A percentile compares a stretch with the other conserved stretches of the same genome.
phyloP scores from a whole-genome alignment of 2,888 invertebrate genomes.

The Tanaodytes sp. region DNA sequence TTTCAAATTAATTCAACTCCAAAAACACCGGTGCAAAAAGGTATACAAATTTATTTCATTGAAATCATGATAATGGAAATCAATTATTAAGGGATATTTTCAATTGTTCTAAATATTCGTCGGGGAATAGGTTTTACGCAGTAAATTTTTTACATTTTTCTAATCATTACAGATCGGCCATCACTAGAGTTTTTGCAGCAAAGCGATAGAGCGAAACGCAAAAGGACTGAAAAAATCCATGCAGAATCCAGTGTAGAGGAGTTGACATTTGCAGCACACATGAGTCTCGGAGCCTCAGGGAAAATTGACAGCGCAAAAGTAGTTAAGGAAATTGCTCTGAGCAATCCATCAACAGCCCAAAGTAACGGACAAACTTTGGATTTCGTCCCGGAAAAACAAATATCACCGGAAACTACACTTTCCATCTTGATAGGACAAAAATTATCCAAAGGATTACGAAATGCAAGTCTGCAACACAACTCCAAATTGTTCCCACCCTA shows the following conservation, averaged over 20 bases:
- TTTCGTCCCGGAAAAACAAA: slow-evolving; percentile 7
- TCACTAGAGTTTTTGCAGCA: not conserved
- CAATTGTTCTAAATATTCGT: not conserved
- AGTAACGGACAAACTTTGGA: slow-evolving; percentile 34
- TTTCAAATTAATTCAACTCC: no score
- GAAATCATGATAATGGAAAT: not conserved
- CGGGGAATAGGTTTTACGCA: not conserved
- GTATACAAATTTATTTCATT: not conserved
- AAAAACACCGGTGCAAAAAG: no score
- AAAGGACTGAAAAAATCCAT: not conserved
- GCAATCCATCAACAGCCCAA: slow-evolving; percentile 46
- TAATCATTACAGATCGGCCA: not conserved
- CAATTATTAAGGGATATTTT: not conserved
- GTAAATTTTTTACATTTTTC: not conserved
- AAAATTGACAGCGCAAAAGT: slow-evolving; percentile 27
- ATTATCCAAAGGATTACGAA: slow-evolving; percentile 34
- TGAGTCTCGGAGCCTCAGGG: slow-evolving; percentile 52
- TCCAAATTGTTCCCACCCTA: slow-evolving; percentile 31
- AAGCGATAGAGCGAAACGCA: not conserved
- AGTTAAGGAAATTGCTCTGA: slow-evolving; percentile 39
- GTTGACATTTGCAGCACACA: slow-evolving; percentile 49
- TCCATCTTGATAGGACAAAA: slow-evolving; percentile 33
- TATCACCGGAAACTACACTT: slow-evolving; percentile 22
- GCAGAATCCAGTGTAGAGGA: slow-evolving; percentile 3
- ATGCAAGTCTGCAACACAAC: slow-evolving; percentile 11